phyloP scores from a whole-genome alignment of 1,140 invertebrate genomes.

The Pissodes strobi region DNA sequence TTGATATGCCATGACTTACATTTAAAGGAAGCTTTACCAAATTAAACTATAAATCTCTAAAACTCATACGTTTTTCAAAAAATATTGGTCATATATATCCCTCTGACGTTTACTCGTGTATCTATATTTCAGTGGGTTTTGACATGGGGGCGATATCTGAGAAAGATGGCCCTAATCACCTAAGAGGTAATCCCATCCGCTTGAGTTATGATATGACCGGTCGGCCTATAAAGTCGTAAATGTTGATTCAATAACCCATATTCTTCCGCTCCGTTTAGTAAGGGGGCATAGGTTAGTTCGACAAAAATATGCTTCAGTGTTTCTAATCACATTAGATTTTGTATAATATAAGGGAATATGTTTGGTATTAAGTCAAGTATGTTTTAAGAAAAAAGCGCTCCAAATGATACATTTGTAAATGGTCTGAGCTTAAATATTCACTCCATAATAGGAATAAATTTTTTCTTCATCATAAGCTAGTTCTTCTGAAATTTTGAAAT shows the following conservation, averaged over 20 bases:
- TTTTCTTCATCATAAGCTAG: no score
- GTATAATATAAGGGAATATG: no score
- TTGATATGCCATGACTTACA: not conserved
- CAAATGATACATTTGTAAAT: no score
- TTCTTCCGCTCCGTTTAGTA: conserved; percentile 19
- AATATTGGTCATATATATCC: conserved; percentile 36
- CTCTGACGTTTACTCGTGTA: conserved; percentile 34
- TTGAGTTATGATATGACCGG: conserved; percentile 53
- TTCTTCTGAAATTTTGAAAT: no score
- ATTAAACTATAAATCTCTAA: conserved; percentile 14
- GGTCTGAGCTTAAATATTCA: no score
- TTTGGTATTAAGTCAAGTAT: no score
- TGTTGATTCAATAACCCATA: conserved; percentile 52
- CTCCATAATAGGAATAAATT: no score
- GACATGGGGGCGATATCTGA: conserved; percentile 43
- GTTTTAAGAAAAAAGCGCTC: no score
- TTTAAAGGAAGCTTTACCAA: not conserved
- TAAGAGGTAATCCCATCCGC: conserved; percentile 52
- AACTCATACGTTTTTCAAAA: conserved; percentile 34
- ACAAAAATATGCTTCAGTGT: no score
- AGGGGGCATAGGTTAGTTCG: not conserved
- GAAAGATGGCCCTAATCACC: conserved; percentile 52
- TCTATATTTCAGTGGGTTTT: conserved; percentile 46
- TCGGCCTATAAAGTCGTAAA: conserved; percentile 50
- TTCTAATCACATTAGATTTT: no score